Evolutionary conservation across 2,888 invertebrate species (phyloP).

Genomic region (Mactromeris polynyma): DNA sequence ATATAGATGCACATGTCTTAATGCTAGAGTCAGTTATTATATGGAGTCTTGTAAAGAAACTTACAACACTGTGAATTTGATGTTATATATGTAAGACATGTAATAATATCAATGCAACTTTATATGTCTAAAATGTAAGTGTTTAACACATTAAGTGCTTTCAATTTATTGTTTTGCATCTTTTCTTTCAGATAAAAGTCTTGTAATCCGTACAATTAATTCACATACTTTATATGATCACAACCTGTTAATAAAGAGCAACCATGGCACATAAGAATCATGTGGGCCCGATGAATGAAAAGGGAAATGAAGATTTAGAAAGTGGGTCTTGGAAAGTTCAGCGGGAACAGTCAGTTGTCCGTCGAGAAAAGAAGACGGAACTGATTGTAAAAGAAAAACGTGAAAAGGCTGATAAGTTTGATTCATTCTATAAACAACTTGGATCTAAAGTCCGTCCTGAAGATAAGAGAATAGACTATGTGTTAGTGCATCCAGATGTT

Average conservation of each 20-base stretch:
- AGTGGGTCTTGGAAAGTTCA: slow-evolving; percentile 34
- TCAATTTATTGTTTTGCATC: background rate
- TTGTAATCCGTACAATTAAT: background rate
- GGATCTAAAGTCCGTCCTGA: slow-evolving; percentile 70
- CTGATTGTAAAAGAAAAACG: slow-evolving; percentile 43
- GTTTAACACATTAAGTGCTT: too few relatives aligned
- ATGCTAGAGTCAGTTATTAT: too few relatives aligned
- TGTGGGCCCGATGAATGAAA: slow-evolving; percentile 33
- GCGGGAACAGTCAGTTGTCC: background rate
- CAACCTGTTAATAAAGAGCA: background rate
- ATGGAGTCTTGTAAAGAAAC: too few relatives aligned
- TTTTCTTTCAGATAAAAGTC: background rate
- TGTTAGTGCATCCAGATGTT: slow-evolving; percentile 79
- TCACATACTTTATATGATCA: background rate
- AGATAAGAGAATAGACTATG: slow-evolving; percentile 84
- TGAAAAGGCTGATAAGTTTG: slow-evolving; percentile 63
- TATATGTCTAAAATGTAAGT: too few relatives aligned
- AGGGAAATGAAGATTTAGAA: slow-evolving; percentile 34
- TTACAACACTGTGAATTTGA: too few relatives aligned
- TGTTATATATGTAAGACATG: too few relatives aligned
- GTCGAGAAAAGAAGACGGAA: slow-evolving; percentile 17
- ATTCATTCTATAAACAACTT: slow-evolving; percentile 72
- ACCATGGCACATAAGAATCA: slow-evolving; percentile 41
- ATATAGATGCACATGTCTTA: too few relatives aligned
- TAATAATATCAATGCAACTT: too few relatives aligned